These are phyloP conservation scores for Rafetus swinhoei DNA, from an alignment of 2,113 vertebrate species.

Conservation along the genomic window DNA sequence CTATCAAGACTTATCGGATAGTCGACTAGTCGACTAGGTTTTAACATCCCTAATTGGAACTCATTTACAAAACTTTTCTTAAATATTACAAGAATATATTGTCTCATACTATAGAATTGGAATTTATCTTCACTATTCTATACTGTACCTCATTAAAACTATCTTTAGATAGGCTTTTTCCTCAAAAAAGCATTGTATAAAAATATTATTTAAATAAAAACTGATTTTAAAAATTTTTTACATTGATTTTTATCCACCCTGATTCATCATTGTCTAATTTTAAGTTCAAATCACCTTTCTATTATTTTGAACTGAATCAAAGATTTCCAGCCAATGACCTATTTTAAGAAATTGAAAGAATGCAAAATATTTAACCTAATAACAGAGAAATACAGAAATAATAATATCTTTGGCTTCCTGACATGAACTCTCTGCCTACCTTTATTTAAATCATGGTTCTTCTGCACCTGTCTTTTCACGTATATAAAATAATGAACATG, in stretches of 20 bases:
- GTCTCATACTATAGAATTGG: too few species aligned
- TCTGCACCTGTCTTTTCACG: background rate
- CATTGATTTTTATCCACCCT: background rate
- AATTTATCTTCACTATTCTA: too few species aligned
- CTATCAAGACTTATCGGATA: too few species aligned
- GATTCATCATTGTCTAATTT: background rate
- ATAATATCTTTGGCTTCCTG: constrained; percentile 26
- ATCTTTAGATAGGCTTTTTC: too few species aligned
- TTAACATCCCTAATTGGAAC: too few species aligned
- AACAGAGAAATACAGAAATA: background rate
- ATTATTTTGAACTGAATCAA: background rate
- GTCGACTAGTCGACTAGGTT: too few species aligned
- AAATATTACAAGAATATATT: too few species aligned
- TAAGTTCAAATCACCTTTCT: background rate
- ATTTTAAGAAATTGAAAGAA: background rate
- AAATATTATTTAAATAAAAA: too few species aligned
- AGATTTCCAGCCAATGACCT: constrained; percentile 1
- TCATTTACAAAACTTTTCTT: too few species aligned
- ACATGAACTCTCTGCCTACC: background rate
- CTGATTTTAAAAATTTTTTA: background rate
- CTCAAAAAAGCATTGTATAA: too few species aligned
- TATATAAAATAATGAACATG: background rate
- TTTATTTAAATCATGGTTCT: background rate
- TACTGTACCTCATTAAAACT: too few species aligned
- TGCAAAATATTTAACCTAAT: background rate